phyloP scores from a whole-genome alignment of 2,113 vertebrate species.

The Vulpes lagopus region DNA sequence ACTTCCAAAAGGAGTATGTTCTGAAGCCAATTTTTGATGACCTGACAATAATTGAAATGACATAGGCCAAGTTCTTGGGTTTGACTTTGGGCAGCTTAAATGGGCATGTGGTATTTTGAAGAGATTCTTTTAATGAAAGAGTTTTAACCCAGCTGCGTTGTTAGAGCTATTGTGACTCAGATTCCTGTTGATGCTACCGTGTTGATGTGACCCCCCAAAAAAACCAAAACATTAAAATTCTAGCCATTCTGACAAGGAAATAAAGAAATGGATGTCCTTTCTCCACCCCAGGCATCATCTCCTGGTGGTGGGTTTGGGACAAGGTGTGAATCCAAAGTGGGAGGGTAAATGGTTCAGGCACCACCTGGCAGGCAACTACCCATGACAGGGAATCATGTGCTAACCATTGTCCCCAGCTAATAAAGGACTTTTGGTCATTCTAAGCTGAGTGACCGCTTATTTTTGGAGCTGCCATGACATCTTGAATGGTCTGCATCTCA shows the following conservation, averaged over 20 bases:
- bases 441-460: neutral
- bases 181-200: neutral
- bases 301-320: neutral
- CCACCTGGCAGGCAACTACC: neutral
- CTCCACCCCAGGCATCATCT: neutral
- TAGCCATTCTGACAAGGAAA: conserved; percentile 6
- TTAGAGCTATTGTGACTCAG: conserved; percentile 15
- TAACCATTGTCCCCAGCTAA: neutral
- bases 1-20: neutral
- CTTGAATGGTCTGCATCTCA: neutral
- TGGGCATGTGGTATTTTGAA: neutral
- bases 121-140: conserved; percentile 37
- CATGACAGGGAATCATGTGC: neutral
- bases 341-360: neutral
- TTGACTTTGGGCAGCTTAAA: neutral
- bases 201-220: neutral
- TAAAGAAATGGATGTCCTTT: neutral
- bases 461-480: neutral
- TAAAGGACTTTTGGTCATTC: neutral
- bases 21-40: neutral
- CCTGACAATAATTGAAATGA: neutral
- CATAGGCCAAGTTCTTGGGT: neutral
- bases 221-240: conserved; percentile 46
- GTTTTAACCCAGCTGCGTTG: conserved; percentile 34
- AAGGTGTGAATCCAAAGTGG: neutral